These are phyloP conservation scores for Coregonus ussuriensis DNA, from an alignment of 2,797 vertebrate genomes.

Conservation along the genomic window DNA sequence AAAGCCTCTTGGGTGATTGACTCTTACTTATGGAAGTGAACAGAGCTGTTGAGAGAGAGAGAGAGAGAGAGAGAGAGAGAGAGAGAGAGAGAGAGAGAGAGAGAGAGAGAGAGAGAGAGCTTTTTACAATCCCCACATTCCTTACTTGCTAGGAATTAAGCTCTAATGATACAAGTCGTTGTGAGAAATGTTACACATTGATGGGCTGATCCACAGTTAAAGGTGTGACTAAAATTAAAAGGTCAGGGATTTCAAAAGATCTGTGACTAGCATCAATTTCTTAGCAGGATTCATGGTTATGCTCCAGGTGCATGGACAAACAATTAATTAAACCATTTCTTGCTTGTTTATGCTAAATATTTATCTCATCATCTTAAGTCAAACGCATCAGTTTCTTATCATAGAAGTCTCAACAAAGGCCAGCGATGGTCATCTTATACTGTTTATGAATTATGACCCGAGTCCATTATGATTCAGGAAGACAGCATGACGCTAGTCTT, in stretches of 20 bases:
- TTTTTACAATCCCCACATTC: neutral
- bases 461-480: neutral
- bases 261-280: neutral
- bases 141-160: neutral
- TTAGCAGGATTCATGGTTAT: neutral
- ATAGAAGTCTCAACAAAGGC: neutral
- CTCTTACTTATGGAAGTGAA: conserved; percentile 74
- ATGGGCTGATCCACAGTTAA: neutral
- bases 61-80: conserved; percentile 26
- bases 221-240: neutral
- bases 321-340: neutral
- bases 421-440: neutral
- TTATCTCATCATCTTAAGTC: neutral
- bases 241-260: neutral
- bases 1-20: conserved; percentile 73
- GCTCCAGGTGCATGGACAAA: neutral
- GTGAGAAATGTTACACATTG: neutral
- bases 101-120: conserved; percentile 16
- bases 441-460: neutral
- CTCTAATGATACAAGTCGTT: neutral
- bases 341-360: neutral
- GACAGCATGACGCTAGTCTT: neutral
- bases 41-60: conserved; percentile 69
- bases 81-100: neutral
- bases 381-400: neutral